These are phyloP conservation scores for Galaxias olidus DNA, from an alignment of 2,797 vertebrate species.

Conservation along the genomic window DNA sequence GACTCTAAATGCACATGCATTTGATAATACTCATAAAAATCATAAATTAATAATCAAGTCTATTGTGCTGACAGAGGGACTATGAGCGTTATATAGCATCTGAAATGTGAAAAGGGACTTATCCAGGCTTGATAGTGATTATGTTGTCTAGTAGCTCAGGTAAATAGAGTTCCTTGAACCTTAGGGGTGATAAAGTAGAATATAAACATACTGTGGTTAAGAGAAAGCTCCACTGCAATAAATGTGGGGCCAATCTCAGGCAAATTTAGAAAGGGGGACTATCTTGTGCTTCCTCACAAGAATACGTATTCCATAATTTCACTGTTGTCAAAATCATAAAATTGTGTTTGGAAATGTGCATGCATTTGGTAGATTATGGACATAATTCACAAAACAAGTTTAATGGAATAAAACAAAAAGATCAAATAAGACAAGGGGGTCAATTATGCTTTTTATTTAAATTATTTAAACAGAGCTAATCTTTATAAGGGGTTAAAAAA, in stretches of 20 bases:
- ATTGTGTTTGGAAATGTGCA: too few relatives aligned
- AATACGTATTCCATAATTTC: too few relatives aligned
- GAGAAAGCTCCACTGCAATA: neutral
- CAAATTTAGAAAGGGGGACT: too few relatives aligned
- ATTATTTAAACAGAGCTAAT: too few relatives aligned
- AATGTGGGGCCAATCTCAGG: neutral
- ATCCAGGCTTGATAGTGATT: slow-evolving; percentile 22
- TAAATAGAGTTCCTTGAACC: slow-evolving; percentile 30
- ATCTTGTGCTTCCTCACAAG: too few relatives aligned
- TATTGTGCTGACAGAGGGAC: slow-evolving; percentile 33
- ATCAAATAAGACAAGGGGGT: too few relatives aligned
- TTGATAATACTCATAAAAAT: slow-evolving; percentile 33
- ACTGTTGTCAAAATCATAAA: too few relatives aligned
- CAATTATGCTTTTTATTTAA: too few relatives aligned
- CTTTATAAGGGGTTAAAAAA: too few relatives aligned
- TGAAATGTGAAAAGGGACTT: slow-evolving; percentile 24
- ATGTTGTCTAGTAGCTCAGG: slow-evolving; percentile 3
- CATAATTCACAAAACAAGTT: too few relatives aligned
- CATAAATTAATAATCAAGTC: slow-evolving; percentile 43
- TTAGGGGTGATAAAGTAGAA: neutral
- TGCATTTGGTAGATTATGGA: too few relatives aligned
- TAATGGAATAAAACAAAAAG: too few relatives aligned
- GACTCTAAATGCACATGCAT: slow-evolving; percentile 9
- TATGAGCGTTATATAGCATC: slow-evolving; percentile 32
- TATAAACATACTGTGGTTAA: neutral